Percentiles rank a stretch among this genome's conserved stretches.
Conservation (phyloP, 2,797 vertebrate species). For the Hoplostethus atlanticus region DNA sequence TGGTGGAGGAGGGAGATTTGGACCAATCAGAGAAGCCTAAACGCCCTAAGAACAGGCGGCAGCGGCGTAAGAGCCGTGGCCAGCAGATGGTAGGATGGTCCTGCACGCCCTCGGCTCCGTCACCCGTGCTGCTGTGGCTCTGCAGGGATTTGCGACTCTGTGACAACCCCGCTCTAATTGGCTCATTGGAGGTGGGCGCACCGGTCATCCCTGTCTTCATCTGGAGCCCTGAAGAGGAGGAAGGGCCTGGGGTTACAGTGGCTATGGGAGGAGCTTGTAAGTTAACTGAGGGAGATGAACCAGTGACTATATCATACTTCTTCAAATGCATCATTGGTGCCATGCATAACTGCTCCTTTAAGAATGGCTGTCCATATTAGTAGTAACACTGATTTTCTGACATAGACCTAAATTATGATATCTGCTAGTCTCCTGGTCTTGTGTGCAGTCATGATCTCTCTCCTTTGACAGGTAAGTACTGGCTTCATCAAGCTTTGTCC, state of each 20-base stretch:
- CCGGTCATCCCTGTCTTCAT: conserved; percentile 82
- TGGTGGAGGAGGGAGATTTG: conserved; percentile 7
- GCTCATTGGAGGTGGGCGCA: conserved; percentile 74
- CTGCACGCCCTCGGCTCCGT: conserved; percentile 37
- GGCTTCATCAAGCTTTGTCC: conserved; percentile 82
- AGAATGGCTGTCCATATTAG: too few species aligned
- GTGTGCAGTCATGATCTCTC: neutral
- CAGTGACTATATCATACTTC: neutral
- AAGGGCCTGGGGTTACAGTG: conserved; percentile 77
- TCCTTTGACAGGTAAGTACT: conserved; percentile 77
- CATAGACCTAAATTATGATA: neutral
- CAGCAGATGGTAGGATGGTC: conserved; percentile 71
- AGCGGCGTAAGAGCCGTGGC: conserved; percentile 53
- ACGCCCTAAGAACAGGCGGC: conserved; percentile 64
- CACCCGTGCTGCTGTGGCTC: conserved; percentile 79
- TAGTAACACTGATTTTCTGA: too few species aligned
- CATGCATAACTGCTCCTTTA: neutral
- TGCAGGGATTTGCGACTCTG: conserved; percentile 81
- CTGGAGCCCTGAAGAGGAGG: conserved; percentile 82
- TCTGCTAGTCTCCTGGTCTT: too few species aligned
- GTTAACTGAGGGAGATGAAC: conserved; percentile 24
- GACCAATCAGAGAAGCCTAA: conserved; percentile 60
- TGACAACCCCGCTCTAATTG: conserved; percentile 81
- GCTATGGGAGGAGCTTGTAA: conserved; percentile 80
- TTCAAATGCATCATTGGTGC: neutral